phyloP scores from a whole-genome alignment of 2,797 vertebrate species.

The Enteromius trimaculatus region DNA sequence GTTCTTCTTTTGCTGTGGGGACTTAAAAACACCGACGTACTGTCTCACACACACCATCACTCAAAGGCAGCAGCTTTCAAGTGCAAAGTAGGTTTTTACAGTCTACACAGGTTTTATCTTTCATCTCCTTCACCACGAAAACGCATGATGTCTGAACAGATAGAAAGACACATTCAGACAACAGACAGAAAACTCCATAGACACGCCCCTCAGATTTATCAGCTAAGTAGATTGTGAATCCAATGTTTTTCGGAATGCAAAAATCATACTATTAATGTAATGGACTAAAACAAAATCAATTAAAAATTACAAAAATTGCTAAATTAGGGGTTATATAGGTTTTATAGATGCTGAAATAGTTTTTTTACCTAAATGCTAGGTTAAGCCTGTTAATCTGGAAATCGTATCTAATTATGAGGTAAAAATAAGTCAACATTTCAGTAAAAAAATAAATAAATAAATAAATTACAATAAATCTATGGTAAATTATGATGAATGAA shows the following conservation, averaged over 20 bases:
- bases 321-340: no score
- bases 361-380: no score
- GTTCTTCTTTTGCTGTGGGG: constrained; percentile 38
- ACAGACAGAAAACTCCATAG: background rate
- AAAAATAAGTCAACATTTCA: no score
- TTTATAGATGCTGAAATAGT: no score
- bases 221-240: background rate
- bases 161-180: constrained; percentile 26
- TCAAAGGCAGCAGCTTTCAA: constrained; percentile 30
- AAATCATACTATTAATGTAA: background rate
- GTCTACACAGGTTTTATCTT: constrained; percentile 29
- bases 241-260: background rate
- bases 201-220: background rate
- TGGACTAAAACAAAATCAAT: background rate
- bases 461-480: no score
- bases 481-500: background rate
- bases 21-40: constrained; percentile 28
- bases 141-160: constrained; percentile 22
- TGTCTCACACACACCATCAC: constrained; percentile 6
- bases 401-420: background rate
- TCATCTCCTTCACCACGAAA: constrained; percentile 18
- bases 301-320: background rate
- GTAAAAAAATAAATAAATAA: no score
- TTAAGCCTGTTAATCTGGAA: background rate
- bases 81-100: constrained; percentile 41